Evolutionary conservation across 2,888 invertebrate genomes (phyloP), one percentile per base, ranked within the genome.

Genomic region (Drosophila kuntzei): DNA sequence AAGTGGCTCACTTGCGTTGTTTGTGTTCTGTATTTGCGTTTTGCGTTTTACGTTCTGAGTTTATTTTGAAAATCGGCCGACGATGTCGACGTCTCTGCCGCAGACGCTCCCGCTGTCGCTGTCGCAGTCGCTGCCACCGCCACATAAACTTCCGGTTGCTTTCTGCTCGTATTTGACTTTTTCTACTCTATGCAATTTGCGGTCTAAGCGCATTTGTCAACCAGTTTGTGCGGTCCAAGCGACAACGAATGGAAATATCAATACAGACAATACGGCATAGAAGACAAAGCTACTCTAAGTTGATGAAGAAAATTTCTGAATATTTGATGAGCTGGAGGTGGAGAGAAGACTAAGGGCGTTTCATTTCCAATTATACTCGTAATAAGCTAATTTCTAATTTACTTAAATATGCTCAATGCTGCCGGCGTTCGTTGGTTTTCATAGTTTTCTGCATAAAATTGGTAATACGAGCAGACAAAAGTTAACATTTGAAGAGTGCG

Each of bases 1-100:
- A 83, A 83, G 82, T 83, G 82, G 85, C 87, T 81, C 82, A 85
- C 76, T 83, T 85, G 76, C 64, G 68, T 63, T 79, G 71, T 85
- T 72, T 79, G 80, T 77, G 64, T 81, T 66, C 61, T 74, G 47
- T 76, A 57, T 71, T 50, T 69, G 55, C 46, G 58, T 59, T 50
- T 55, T 60, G 66, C 53, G 46, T 70, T 70, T n/a, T 61, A 62
- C 57, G 60, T 54, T 75, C 25, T 72, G 64, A 64, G 58, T 74
- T 72, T 64, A 69, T 69, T 69, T 50, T 75, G 65, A 77, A 77
- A 72, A 77, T 65, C 67, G 69, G 66, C 55, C 66, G 53, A 44
- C 49, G 29, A 60, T 72, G 47, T 57, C 18, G 47, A 63, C 57
- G 62, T 41, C 12, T 25, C 16, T 18, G 62, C 43, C 39, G 37